phyloP scores from a whole-genome alignment of 2,113 vertebrate genomes.

The Alaudala cheleensis region DNA sequence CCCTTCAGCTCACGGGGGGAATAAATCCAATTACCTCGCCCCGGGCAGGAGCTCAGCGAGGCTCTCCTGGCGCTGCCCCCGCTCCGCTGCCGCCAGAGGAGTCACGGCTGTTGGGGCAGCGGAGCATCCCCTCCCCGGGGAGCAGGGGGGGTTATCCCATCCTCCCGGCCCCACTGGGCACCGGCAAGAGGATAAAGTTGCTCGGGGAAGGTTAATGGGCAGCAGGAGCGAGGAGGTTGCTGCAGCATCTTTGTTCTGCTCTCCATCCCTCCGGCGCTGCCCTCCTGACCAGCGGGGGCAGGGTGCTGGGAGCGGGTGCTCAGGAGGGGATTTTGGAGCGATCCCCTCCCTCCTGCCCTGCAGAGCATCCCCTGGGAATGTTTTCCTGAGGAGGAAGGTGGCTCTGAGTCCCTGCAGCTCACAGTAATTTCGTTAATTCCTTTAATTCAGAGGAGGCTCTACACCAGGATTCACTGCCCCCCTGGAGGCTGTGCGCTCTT shows the following conservation, averaged over 20 bases:
- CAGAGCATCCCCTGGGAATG: neutral
- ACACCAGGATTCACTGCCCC: neutral
- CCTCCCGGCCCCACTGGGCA: neutral
- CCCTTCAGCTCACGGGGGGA: neutral
- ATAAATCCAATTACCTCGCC: neutral
- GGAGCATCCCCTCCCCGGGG: neutral
- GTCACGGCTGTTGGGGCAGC: neutral
- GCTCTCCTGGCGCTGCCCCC: neutral
- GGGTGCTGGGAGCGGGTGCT: fast-evolving
- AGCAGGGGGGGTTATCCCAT: neutral
- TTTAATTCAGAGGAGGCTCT: neutral
- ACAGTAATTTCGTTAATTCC: neutral
- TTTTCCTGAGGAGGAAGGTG: neutral
- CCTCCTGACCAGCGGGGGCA: fast-evolving
- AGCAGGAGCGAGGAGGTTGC: neutral
- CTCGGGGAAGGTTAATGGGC: neutral
- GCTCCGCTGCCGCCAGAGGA: neutral
- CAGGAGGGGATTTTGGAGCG: neutral
- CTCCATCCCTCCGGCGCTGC: neutral
- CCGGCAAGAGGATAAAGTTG: fast-evolving
- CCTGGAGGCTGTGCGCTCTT: fast-evolving
- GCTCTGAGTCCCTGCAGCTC: neutral
- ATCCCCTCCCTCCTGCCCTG: neutral
- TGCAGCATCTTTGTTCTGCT: neutral
- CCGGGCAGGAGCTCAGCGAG: neutral